Base-by-base conservation (phyloP, 1,140 invertebrate genomes). In the Anthonomus grandis region DNA sequence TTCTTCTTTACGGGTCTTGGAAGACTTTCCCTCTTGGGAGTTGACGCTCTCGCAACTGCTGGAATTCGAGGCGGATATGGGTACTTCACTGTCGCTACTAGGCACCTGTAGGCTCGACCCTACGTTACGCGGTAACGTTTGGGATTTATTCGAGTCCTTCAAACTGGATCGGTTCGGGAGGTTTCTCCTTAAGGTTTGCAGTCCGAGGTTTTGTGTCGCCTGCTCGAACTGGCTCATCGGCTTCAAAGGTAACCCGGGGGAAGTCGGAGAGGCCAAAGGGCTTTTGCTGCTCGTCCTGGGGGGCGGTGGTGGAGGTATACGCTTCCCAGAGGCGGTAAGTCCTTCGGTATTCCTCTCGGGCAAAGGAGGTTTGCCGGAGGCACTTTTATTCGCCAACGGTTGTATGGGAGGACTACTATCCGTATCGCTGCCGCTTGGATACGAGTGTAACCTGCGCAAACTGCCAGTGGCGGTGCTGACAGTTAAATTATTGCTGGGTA, bases 241-340 rank as follows among this genome's bases (percentile, higher is more conserved):
- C 25, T 70, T 71, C 6, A 79, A 80, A 18, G 82, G 82, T 60
- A 83, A 66, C 64, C 78, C 79, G 2, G 83, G 83, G 58, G 80
- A 81, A 21, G 86, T 87, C 3, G 89, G 88, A 36, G 88, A 90
- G n/a, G 87, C 86, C 57, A 90, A 75, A 3, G 88, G 89, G 19
- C 87, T 89, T 64, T 87, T 82, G 23, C 89, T 91, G 50, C 86
- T 89, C 39, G 89, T 91, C 44, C 89, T 79, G 10, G 89, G 89
- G 15, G 89, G 89, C 25, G 89, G 89, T n/a, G 89, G 89, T 22
- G 89, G 89, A n/a, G 89, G 89, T 18, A 89, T 84, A 53, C 88
- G 80, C 64, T 87, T 85, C 8, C 81, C 80, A 9, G 79, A 81
- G 54, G 84, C 76, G 46, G 80, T 59, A 36, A 86, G 75, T 17